These are phyloP conservation scores for Aleiodes sp. DNA, from an alignment of 1,140 invertebrate genomes.

Conservation along the genomic window DNA sequence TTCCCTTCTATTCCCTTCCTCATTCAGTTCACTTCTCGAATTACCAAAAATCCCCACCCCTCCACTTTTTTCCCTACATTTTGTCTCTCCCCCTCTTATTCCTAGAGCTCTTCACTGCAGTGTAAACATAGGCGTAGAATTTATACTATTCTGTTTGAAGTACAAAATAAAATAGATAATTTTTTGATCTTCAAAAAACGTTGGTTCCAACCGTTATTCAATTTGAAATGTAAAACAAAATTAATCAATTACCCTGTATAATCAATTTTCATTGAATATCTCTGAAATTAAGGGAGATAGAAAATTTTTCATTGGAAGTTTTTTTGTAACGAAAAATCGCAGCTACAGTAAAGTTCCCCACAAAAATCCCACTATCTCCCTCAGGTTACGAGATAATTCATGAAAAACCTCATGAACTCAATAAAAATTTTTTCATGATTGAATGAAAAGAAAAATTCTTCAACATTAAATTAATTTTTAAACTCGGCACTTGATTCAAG, in stretches of 20 bases:
- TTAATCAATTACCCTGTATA: too few relatives aligned
- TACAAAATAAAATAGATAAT: background rate
- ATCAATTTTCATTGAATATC: too few relatives aligned
- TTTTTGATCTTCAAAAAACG: background rate
- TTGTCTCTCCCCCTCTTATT: background rate
- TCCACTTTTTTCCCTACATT: background rate
- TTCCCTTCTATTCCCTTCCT: constrained; percentile 34
- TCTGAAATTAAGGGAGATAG: too few relatives aligned
- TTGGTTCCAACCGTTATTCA: background rate
- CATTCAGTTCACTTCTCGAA: constrained; percentile 19
- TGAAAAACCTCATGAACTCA: too few relatives aligned
- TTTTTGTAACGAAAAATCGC: too few relatives aligned
- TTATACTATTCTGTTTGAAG: background rate
- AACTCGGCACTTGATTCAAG: background rate
- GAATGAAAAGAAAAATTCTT: too few relatives aligned
- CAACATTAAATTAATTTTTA: background rate
- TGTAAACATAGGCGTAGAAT: constrained; percentile 53
- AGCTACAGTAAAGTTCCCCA: too few relatives aligned
- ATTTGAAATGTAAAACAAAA: background rate
- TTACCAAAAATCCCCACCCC: background rate
- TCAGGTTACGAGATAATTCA: too few relatives aligned
- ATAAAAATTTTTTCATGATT: too few relatives aligned
- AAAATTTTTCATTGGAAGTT: too few relatives aligned
- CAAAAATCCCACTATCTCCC: too few relatives aligned
- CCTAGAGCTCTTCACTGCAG: constrained; percentile 54